Evolutionary conservation across 2,113 vertebrate species (phyloP).

Genomic region (Corythornis madagascariensis): DNA sequence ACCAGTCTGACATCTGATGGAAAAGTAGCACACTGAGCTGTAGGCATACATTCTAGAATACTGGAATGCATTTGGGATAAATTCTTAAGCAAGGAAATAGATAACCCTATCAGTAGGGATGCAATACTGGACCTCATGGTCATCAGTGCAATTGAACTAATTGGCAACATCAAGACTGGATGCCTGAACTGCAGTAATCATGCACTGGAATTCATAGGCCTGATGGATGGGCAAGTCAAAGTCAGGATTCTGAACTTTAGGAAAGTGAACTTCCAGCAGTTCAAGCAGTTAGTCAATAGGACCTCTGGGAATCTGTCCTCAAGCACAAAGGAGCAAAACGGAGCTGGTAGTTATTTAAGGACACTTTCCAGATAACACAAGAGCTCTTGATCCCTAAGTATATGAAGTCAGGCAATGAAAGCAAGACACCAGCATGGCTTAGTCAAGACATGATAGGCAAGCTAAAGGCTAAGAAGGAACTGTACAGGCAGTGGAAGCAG

Average conservation of each 20-base stretch:
- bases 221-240: rapidly evolving
- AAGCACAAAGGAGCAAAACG: not conserved
- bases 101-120: rapidly evolving
- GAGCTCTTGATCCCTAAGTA: rapidly evolving
- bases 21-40: not conserved
- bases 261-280: not conserved
- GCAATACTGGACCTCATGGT: not conserved
- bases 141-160: not conserved
- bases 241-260: not conserved
- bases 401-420: not conserved
- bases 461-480: not conserved
- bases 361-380: not conserved
- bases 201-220: not conserved
- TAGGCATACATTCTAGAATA: not conserved
- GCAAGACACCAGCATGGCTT: not conserved
- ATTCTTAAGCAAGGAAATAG: not conserved
- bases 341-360: not conserved
- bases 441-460: not conserved
- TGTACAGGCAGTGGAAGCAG: not conserved
- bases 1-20: not conserved
- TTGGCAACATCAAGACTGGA: not conserved
- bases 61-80: not conserved
- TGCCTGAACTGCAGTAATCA: not conserved
- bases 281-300: not conserved
- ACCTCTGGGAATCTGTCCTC: not conserved